Conservation (phyloP, 2,113 vertebrate genomes). For the Noctilio leporinus region DNA sequence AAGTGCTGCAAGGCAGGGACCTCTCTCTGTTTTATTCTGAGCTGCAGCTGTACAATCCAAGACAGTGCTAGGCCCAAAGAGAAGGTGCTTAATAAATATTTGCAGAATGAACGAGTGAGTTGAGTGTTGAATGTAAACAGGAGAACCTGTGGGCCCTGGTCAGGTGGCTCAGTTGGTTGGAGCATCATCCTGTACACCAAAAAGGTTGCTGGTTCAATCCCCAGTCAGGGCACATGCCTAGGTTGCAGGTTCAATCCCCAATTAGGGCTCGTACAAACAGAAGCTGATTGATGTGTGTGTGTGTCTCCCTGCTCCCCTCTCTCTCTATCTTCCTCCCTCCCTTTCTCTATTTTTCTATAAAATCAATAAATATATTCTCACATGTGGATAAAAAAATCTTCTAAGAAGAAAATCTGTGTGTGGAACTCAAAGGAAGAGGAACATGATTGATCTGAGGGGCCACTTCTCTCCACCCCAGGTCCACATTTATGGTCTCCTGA, state of each 20-base stretch:
- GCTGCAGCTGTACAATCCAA: neutral
- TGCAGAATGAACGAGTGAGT: neutral
- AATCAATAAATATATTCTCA: no score
- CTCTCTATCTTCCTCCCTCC: no score
- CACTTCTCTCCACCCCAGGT: neutral
- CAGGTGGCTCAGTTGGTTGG: no score
- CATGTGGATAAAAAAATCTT: no score
- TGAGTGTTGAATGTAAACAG: neutral
- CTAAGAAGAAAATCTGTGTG: neutral
- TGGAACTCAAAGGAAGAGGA: neutral
- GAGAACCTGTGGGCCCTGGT: neutral
- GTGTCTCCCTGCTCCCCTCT: no score
- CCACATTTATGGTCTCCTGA: neutral
- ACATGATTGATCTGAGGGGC: fast-evolving
- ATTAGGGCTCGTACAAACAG: no score
- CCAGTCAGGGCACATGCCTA: no score
- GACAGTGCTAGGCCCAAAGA: neutral
- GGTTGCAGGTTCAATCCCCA: no score
- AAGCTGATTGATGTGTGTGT: no score
- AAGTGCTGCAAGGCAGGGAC: neutral
- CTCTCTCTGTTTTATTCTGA: neutral
- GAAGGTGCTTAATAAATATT: neutral
- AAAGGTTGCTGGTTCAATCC: no score
- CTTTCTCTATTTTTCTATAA: no score
- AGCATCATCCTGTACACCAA: no score